phyloP scores from a whole-genome alignment of 2,797 vertebrate species.

The Pelobates cultripes region DNA sequence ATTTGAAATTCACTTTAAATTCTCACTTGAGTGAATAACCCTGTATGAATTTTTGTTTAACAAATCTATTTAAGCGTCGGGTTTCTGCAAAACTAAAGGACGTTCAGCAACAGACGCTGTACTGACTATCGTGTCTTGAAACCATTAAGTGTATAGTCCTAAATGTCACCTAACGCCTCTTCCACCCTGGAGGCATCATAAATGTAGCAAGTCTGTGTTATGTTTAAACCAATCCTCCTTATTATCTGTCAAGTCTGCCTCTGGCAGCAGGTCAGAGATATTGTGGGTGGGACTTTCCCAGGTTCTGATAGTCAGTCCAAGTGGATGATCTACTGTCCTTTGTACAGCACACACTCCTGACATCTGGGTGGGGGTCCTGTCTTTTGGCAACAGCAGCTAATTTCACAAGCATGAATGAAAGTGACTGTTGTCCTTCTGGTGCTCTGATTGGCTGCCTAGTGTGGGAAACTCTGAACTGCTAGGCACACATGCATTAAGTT shows the following conservation, averaged over 20 bases:
- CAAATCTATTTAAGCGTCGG: too few relatives aligned
- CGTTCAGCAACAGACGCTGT: too few relatives aligned
- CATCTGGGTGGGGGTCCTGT: conserved; percentile 15
- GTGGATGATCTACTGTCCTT: conserved; percentile 21
- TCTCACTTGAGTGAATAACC: too few relatives aligned
- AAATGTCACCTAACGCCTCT: background rate
- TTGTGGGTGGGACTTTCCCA: conserved; percentile 47
- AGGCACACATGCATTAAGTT: conserved; percentile 81
- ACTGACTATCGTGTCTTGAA: too few relatives aligned
- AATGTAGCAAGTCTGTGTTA: background rate
- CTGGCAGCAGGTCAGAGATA: conserved; percentile 22
- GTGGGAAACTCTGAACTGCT: conserved; percentile 84
- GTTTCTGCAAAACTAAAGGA: too few relatives aligned
- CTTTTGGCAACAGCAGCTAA: conserved; percentile 20
- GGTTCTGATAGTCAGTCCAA: conserved; percentile 25
- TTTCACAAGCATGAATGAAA: conserved; percentile 49
- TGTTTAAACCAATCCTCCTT: too few relatives aligned
- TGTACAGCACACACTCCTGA: conserved; percentile 31
- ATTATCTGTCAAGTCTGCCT: background rate
- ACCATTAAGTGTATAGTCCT: background rate
- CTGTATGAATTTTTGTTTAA: too few relatives aligned
- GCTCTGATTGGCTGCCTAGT: conserved; percentile 78
- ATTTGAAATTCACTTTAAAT: too few relatives aligned
- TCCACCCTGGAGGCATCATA: background rate
- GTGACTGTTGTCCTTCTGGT: conserved; percentile 28